These are phyloP conservation scores for Falcunculus frontatus DNA, from an alignment of 2,113 vertebrate species.

Conservation along the genomic window DNA sequence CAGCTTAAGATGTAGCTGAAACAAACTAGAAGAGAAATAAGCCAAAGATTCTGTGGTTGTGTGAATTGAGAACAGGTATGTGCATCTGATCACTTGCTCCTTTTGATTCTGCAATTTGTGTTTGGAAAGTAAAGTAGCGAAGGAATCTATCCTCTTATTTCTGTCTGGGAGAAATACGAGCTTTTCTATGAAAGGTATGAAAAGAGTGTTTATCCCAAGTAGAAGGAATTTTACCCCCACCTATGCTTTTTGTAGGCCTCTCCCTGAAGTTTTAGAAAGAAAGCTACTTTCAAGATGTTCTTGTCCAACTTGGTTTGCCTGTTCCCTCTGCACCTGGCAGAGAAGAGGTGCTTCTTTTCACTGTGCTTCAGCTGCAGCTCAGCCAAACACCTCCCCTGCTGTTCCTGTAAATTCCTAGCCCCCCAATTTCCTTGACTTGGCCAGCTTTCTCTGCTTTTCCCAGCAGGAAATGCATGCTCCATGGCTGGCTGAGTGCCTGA, in stretches of 20 bases:
- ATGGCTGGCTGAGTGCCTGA: neutral
- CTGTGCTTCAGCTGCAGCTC: neutral
- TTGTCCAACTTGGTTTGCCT: neutral
- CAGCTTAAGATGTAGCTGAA: neutral
- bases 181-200: neutral
- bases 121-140: neutral
- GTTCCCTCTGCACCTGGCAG: neutral
- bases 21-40: neutral
- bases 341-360: neutral
- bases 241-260: neutral
- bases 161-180: neutral
- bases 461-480: neutral
- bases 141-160: neutral
- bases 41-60: neutral
- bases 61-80: neutral
- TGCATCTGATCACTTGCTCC: neutral
- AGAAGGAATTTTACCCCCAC: neutral
- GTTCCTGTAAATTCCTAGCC: neutral
- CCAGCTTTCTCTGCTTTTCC: neutral
- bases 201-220: neutral
- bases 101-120: neutral
- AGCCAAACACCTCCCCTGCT: neutral
- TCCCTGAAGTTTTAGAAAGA: neutral
- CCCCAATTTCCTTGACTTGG: neutral
- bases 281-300: neutral